Evolutionary conservation across 2,797 vertebrate species (phyloP).

Genomic region (Aulostomus chinensis): DNA sequence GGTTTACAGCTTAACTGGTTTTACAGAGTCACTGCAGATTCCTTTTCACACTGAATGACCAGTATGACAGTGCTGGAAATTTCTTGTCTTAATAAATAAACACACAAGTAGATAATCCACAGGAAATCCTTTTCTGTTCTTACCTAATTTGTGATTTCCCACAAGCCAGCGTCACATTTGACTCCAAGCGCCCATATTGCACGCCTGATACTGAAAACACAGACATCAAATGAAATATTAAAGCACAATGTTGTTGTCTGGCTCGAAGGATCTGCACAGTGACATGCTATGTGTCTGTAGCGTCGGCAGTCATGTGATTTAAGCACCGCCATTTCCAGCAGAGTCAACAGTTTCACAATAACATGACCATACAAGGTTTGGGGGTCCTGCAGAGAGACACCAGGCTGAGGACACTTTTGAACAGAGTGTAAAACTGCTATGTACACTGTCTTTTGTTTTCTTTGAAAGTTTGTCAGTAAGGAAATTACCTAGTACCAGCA

Average conservation of each 20-base stretch:
- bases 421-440: slow-evolving; percentile 24
- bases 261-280: slow-evolving; percentile 9
- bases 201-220: slow-evolving; percentile 75
- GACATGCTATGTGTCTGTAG: slow-evolving; percentile 26
- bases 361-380: slow-evolving; percentile 69
- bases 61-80: no score
- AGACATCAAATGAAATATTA: slow-evolving; percentile 35
- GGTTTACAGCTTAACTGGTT: no score
- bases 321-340: slow-evolving; percentile 35
- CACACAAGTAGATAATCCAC: neutral
- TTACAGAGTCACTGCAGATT: no score
- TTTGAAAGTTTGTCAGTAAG: slow-evolving; percentile 14
- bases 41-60: no score
- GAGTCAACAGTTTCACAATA: slow-evolving; percentile 47
- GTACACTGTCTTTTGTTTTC: slow-evolving; percentile 18
- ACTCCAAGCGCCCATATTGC: slow-evolving; percentile 75
- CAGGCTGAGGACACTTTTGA: slow-evolving; percentile 26
- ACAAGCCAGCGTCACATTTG: slow-evolving; percentile 79
- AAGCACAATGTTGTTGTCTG: slow-evolving; percentile 10
- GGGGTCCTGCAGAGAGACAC: slow-evolving; percentile 29
- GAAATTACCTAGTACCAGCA: slow-evolving; percentile 20
- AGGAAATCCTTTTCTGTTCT: slow-evolving; percentile 11
- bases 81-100: neutral
- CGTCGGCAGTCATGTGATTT: slow-evolving; percentile 47
- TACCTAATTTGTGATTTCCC: slow-evolving; percentile 70